Evolutionary conservation across 2,113 vertebrate genomes (phyloP), one percentile per base, ranked within the genome.

Genomic region (Clarias batrachus): DNA sequence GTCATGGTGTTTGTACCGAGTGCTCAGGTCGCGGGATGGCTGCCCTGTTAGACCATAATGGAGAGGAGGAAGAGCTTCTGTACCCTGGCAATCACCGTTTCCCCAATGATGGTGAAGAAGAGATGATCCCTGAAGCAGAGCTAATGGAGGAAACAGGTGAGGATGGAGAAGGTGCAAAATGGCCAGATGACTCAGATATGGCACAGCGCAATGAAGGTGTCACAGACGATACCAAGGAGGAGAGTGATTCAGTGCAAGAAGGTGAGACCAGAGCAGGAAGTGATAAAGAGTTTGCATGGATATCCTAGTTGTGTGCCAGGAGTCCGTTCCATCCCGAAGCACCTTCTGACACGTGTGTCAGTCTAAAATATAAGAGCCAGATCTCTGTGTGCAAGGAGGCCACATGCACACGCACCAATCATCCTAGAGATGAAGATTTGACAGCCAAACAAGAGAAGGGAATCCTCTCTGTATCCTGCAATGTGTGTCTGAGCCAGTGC

Each of bases 241-340:
- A 96, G 90, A 96, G 96, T 62, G 97, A 97, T 92, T 99, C 96
- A 1, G 96, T 95, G 0, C 96, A 90, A 89, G 97, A 96, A 79
- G 95, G 96, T 48, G 96, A 95, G 86, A 96, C 96, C 92, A 93
- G 95, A 10, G 95, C 95, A 52, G 96, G 94, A n/a, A 95, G 95
- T 0, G 96, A 98, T 90, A 96, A 97, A 94, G 97, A 99, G 94
- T 99, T 99, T 60, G 85, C 96, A 83, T 99, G 98, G 98, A 96
- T 99, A 94, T 97, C 98, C 89, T 99, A 99, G 96, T 85, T 88
- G 25, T 60, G 21, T 76, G n/a, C 79, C 41, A 27, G 48, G 16
- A 73, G 71, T 65, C 52, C 62, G 17, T 21, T 68, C 54, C 13
- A 86, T 65, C 57, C n/a, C 56, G 60, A 83, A 62, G 59, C 88